A percentile compares a stretch with the other conserved stretches of the same genome.
phyloP scores from a whole-genome alignment of 2,888 invertebrate genomes.

The Lomographa bimaculata region DNA sequence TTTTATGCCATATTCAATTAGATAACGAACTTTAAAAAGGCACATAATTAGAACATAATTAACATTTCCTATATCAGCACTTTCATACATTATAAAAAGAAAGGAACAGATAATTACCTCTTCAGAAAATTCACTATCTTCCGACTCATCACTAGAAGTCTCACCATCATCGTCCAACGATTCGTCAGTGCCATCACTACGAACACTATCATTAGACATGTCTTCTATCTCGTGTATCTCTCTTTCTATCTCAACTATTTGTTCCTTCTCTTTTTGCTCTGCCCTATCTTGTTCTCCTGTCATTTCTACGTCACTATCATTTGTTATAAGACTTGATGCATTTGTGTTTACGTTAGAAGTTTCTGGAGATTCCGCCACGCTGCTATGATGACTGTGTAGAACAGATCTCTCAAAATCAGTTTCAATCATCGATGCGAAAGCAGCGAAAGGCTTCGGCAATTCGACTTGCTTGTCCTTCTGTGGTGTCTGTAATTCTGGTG shows the following conservation, averaged over 20 bases:
- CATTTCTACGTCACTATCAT: slow-evolving; percentile 67
- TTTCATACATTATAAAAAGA: no score
- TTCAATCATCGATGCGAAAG: slow-evolving; percentile 49
- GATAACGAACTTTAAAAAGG: no score
- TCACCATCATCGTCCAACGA: slow-evolving; percentile 16
- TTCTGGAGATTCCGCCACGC: slow-evolving; percentile 44
- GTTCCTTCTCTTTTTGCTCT: slow-evolving; percentile 51
- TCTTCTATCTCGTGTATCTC: slow-evolving; percentile 74
- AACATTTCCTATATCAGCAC: no score
- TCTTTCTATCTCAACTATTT: slow-evolving; percentile 71
- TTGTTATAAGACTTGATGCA: slow-evolving; percentile 65
- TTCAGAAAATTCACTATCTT: slow-evolving; percentile 25
- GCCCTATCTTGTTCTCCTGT: no score
- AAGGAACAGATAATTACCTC: no score
- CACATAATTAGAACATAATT: no score
- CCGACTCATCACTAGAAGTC: slow-evolving; percentile 19
- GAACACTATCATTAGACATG: slow-evolving; percentile 53
- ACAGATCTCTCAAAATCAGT: slow-evolving; percentile 60
- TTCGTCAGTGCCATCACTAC: slow-evolving; percentile 30
- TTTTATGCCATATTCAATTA: no score
- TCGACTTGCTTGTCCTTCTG: slow-evolving; percentile 28
- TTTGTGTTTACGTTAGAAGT: slow-evolving; percentile 36
- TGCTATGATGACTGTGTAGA: slow-evolving; percentile 54
- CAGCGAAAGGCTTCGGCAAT: slow-evolving; percentile 39
- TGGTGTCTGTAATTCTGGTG: slow-evolving; percentile 38